These are phyloP conservation scores for Eublepharis macularius DNA, from an alignment of 2,113 vertebrate species.

Conservation along the genomic window DNA sequence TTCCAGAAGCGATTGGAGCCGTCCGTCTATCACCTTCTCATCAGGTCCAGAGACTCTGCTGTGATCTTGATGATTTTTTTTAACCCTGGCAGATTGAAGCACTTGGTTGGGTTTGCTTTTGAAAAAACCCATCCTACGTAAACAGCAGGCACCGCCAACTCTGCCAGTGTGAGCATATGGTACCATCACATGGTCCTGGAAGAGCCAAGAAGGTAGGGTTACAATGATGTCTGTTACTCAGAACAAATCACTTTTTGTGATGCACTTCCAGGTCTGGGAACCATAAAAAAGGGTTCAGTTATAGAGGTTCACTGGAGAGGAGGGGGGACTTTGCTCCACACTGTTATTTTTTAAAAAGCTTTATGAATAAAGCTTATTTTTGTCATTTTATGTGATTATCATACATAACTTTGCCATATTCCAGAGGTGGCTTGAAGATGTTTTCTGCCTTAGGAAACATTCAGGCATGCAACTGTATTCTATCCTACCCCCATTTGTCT, in stretches of 20 bases:
- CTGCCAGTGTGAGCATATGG: not conserved
- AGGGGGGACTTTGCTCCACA: not conserved
- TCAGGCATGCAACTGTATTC: no score
- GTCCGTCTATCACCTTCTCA: not conserved
- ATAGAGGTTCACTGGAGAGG: no score
- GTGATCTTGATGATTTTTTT: slow-evolving; percentile 46
- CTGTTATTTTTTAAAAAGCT: not conserved
- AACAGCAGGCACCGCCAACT: not conserved
- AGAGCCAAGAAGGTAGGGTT: not conserved
- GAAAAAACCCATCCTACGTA: not conserved
- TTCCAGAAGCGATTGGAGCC: no score
- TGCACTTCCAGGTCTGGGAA: not conserved
- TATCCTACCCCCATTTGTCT: no score
- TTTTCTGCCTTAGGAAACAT: no score
- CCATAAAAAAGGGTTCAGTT: not conserved
- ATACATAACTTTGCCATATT: no score
- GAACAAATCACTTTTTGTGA: not conserved
- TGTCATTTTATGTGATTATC: not conserved
- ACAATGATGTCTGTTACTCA: not conserved
- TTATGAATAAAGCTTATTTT: not conserved
- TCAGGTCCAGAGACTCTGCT: slow-evolving; percentile 43
- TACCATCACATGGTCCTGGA: slow-evolving; percentile 2
- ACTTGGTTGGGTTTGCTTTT: slow-evolving; percentile 6
- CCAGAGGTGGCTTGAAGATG: no score
- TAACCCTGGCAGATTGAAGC: slow-evolving; percentile 31